Conservation (phyloP, 2,797 vertebrate genomes). For the Falco novaeseelandiae region DNA sequence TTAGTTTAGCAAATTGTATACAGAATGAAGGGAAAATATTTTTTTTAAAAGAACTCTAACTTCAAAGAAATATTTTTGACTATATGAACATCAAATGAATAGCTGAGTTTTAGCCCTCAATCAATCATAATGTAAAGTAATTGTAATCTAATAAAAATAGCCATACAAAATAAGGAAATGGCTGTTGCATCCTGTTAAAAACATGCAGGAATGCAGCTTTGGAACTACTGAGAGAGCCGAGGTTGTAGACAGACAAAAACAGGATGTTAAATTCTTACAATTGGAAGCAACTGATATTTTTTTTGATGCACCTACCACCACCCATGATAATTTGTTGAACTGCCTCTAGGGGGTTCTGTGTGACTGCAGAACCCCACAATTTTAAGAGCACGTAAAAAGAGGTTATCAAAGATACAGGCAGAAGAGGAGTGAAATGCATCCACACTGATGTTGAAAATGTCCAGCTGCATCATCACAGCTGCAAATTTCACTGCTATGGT, state of each 20-base stretch:
- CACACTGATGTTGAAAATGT: not conserved
- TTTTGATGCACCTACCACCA: slow-evolving; percentile 3
- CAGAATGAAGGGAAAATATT: slow-evolving; percentile 45
- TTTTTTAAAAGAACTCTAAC: slow-evolving; percentile 53
- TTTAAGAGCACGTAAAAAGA: not conserved
- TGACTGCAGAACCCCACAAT: slow-evolving; percentile 23
- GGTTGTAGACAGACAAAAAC: slow-evolving; percentile 75
- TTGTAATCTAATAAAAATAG: slow-evolving; percentile 79
- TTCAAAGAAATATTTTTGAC: slow-evolving; percentile 75
- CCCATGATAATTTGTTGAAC: not conserved
- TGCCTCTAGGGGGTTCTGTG: slow-evolving; percentile 62
- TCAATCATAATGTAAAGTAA: slow-evolving; percentile 65
- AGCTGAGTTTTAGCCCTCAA: slow-evolving; percentile 70
- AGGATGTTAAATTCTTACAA: slow-evolving; percentile 72
- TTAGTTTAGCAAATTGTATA: slow-evolving; percentile 60
- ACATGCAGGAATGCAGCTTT: slow-evolving; percentile 68
- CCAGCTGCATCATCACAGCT: not conserved
- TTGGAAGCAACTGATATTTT: slow-evolving; percentile 26
- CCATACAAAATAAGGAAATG: slow-evolving; percentile 82
- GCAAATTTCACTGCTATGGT: not conserved
- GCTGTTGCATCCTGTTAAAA: slow-evolving; percentile 78
- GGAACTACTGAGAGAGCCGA: slow-evolving; percentile 56
- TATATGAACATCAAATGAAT: slow-evolving; percentile 50
- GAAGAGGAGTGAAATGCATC: not conserved
- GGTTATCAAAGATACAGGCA: not conserved